Percentiles rank a stretch among this genome's conserved stretches.
phyloP scores from a whole-genome alignment of 2,888 invertebrate genomes.

The Leptopilina syphax region DNA sequence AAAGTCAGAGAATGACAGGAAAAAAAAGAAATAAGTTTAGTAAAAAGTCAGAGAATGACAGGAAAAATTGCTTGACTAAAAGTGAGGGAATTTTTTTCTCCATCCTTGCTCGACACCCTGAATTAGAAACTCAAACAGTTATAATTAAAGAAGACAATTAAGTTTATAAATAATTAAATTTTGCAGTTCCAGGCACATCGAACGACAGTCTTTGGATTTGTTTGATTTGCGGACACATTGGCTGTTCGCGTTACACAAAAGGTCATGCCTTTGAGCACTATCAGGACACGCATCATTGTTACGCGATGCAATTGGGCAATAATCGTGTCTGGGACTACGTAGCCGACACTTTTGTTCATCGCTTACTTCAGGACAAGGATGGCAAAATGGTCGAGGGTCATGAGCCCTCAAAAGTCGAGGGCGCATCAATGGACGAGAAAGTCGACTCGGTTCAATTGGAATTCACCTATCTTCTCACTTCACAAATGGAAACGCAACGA shows the following conservation, averaged over 20 bases:
- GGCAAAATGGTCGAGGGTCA: slow-evolving; percentile 92
- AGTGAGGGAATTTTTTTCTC: no score
- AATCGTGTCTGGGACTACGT: slow-evolving; percentile 99
- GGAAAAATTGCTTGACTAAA: no score
- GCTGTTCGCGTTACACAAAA: slow-evolving; percentile 93
- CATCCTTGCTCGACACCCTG: no score
- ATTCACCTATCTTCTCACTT: slow-evolving; percentile 96
- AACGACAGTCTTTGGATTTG: slow-evolving; percentile 98
- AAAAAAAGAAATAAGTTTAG: no score
- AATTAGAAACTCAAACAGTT: no score
- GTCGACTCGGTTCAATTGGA: slow-evolving; percentile 96
- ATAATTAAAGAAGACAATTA: no score
- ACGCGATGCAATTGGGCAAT: slow-evolving; percentile 96
- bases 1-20: no score
- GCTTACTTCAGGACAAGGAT: slow-evolving; percentile 97
- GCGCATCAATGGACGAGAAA: slow-evolving; percentile 87
- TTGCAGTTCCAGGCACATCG: slow-evolving; percentile 74
- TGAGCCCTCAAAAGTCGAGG: slow-evolving; percentile 75
- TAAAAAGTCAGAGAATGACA: no score
- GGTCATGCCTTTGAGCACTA: slow-evolving; percentile 99
- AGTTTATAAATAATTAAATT: background rate
- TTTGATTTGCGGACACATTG: slow-evolving; percentile 98
- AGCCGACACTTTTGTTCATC: slow-evolving; percentile 97
- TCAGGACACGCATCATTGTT: slow-evolving; percentile 96
- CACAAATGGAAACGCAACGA: slow-evolving; percentile 96